Percentiles rank a stretch among this genome's conserved stretches.
Evolutionary conservation across 2,113 vertebrate species (phyloP).

Genomic region (Caretta caretta): DNA sequence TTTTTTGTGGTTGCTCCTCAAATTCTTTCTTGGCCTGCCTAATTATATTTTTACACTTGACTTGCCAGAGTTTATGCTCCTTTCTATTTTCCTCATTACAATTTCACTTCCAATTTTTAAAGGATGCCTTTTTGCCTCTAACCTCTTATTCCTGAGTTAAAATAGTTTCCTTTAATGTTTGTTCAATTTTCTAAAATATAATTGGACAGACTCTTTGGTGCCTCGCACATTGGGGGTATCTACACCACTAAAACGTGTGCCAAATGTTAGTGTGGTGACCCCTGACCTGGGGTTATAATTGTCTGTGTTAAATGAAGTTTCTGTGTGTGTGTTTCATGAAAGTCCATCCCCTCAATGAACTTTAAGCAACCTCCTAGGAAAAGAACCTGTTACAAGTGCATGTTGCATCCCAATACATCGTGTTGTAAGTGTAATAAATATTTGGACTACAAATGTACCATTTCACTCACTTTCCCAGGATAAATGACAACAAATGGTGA

Average conservation of each 20-base stretch:
- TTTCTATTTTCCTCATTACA: not conserved
- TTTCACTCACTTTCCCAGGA: not conserved
- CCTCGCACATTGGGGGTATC: fast-evolving
- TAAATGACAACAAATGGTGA: fast-evolving
- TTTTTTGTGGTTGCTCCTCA: not conserved
- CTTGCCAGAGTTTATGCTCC: not conserved
- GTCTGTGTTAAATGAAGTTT: not conserved
- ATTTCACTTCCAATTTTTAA: not conserved
- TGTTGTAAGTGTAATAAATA: not conserved
- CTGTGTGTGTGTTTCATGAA: not conserved
- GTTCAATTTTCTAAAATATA: not conserved
- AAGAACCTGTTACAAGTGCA: not conserved
- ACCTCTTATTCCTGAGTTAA: not conserved
- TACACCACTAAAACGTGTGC: not conserved
- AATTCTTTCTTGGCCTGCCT: not conserved
- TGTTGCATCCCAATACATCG: not conserved
- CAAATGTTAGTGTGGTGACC: not conserved
- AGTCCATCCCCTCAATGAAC: not conserved
- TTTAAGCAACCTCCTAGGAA: not conserved
- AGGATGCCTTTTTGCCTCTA: not conserved
- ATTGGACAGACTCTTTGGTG: not conserved
- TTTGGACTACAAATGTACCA: fast-evolving
- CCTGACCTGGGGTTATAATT: not conserved
- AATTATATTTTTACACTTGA: not conserved
- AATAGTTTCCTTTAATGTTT: not conserved